Conservation (phyloP, 2,113 vertebrate genomes). For the Eleginops maclovinus region DNA sequence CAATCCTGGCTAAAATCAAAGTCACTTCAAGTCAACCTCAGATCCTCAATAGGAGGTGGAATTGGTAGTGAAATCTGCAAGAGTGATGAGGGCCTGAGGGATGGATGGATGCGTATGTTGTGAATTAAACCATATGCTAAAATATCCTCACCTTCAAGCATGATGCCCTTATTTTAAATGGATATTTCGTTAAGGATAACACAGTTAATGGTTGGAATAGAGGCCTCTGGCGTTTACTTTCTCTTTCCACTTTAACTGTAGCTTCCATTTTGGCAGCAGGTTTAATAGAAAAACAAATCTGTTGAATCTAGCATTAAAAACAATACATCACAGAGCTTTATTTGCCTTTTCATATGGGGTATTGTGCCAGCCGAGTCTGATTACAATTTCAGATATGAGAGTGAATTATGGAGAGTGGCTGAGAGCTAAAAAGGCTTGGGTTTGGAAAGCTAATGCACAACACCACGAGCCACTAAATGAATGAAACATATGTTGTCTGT, state of each 20-base stretch:
- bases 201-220: not conserved
- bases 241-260: not conserved
- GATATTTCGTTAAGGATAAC: not conserved
- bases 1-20: not conserved
- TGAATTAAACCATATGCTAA: conserved; percentile 38
- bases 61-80: too few relatives aligned
- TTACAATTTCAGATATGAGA: conserved; percentile 5
- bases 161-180: conserved; percentile 20
- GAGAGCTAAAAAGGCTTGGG: conserved; percentile 1
- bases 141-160: conserved; percentile 26
- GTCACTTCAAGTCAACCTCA: not conserved
- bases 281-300: not conserved
- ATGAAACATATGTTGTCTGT: not conserved
- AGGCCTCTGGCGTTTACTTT: not conserved
- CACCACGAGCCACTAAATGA: not conserved
- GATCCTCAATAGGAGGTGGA: not conserved
- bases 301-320: not conserved
- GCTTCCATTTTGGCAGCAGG: not conserved
- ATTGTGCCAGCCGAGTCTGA: conserved; percentile 6
- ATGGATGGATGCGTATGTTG: conserved; percentile 8
- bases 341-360: not conserved
- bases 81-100: conserved; percentile 7
- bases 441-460: conserved; percentile 6
- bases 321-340: not conserved
- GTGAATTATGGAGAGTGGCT: not conserved